Evolutionary conservation across 2,888 invertebrate species (phyloP).

Genomic region (Polylopha cassiicola): DNA sequence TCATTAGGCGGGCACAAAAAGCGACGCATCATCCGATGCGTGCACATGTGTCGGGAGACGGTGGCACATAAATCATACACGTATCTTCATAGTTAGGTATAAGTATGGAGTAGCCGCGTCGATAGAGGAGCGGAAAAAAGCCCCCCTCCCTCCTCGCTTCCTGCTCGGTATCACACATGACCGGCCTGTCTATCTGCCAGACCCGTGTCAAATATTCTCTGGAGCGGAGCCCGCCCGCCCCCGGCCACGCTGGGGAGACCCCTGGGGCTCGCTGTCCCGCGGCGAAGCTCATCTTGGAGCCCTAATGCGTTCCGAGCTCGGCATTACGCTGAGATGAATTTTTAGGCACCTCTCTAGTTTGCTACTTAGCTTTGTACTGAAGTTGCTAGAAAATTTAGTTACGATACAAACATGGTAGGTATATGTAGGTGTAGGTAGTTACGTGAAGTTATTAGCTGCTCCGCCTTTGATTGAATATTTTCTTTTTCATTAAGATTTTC

Average conservation of each 20-base stretch:
- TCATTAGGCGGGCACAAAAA: conserved; percentile 61
- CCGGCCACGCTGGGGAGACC: conserved; percentile 56
- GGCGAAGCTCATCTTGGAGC: conserved; percentile 75
- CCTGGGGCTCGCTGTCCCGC: conserved; percentile 74
- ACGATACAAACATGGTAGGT: not conserved
- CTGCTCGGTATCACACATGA: conserved; percentile 76
- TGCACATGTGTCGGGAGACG: conserved; percentile 67
- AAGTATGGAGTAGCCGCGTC: conserved; percentile 60
- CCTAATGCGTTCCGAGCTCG: conserved; percentile 70
- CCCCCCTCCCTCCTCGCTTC: conserved; percentile 58
- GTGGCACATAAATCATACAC: conserved; percentile 70
- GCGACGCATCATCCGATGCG: conserved; percentile 52
- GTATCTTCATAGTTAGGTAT: conserved; percentile 63
- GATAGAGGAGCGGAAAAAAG: conserved; percentile 72
- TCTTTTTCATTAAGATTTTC: conserved; percentile 71
- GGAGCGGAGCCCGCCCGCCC: conserved; percentile 73
- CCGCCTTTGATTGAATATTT: conserved; percentile 61
- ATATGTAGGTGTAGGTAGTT: conserved; percentile 1
- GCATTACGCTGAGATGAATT: conserved; percentile 69
- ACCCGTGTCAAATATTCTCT: conserved; percentile 78
- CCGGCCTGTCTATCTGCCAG: conserved; percentile 78
- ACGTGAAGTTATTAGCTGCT: no score
- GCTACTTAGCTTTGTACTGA: conserved; percentile 10
- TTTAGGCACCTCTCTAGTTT: conserved; percentile 45
- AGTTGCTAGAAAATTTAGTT: no score